Evolutionary conservation across 2,797 vertebrate genomes (phyloP).

Genomic region (Hypotaenidia philippensis): DNA sequence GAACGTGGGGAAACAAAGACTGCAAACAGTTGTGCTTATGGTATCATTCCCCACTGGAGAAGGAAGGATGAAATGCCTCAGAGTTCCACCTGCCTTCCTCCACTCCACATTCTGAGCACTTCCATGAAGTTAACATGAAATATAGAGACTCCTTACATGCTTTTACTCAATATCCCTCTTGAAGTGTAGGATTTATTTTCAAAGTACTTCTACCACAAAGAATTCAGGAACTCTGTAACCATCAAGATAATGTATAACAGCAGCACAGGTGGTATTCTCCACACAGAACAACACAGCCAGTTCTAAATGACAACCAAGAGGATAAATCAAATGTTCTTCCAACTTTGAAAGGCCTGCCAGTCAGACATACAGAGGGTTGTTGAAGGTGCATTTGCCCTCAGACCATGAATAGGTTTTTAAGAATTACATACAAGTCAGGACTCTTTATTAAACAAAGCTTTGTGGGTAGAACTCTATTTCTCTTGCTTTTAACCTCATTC

Average conservation of each 20-base stretch:
- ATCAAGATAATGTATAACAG: not conserved
- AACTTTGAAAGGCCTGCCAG: not conserved
- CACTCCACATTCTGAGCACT: not conserved
- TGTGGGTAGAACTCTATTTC: not conserved
- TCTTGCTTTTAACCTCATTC: not conserved
- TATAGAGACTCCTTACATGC: not conserved
- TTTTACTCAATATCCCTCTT: not conserved
- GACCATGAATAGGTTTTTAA: not conserved
- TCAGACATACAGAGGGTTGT: not conserved
- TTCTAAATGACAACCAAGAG: not conserved
- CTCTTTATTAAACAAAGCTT: not conserved
- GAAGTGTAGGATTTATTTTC: not conserved
- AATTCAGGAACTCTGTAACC: not conserved
- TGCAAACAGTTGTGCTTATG: not conserved
- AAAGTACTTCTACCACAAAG: not conserved
- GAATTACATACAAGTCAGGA: not conserved
- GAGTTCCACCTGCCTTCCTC: not conserved
- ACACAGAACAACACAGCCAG: not conserved
- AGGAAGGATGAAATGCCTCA: not conserved
- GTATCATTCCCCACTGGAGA: not conserved
- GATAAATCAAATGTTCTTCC: not conserved
- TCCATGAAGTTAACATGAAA: not conserved
- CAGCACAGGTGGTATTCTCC: not conserved
- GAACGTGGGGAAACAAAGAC: not conserved
- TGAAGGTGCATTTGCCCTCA: not conserved